Percentiles rank a stretch among this genome's conserved stretches.
These are phyloP conservation scores for Dendroctonus valens DNA, from an alignment of 1,140 invertebrate genomes.

Conservation along the genomic window DNA sequence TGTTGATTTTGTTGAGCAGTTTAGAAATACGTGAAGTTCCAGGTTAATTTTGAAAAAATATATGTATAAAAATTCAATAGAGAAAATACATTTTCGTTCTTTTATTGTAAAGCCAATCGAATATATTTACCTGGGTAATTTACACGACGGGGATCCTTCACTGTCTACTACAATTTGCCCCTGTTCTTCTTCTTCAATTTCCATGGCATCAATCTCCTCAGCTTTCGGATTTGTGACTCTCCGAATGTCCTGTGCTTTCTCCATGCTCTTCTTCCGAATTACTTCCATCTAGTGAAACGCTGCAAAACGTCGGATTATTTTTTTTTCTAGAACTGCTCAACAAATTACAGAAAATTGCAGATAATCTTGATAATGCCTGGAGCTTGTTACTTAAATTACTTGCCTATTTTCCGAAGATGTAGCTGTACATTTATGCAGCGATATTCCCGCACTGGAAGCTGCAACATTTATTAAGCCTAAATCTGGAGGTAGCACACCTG, in stretches of 20 bases:
- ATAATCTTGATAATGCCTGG: neutral
- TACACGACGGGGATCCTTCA: conserved; percentile 54
- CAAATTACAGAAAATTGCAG: neutral
- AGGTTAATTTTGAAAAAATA: no score
- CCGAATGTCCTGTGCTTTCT: conserved; percentile 52
- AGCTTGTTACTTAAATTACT: no score
- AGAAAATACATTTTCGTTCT: no score
- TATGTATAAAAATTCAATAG: no score
- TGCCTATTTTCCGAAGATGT: conserved; percentile 52
- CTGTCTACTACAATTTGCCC: conserved; percentile 41
- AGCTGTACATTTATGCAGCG: conserved; percentile 56
- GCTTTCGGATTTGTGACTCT: conserved; percentile 53
- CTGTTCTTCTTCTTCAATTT: conserved; percentile 51
- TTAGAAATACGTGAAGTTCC: no score
- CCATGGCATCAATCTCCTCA: conserved; percentile 50
- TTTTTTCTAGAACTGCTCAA: conserved; percentile 52
- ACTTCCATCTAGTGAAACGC: conserved; percentile 73
- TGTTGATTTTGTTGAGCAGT: no score
- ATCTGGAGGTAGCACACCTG: conserved; percentile 51
- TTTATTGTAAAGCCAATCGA: neutral
- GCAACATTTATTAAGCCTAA: conserved; percentile 55
- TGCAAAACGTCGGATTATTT: conserved; percentile 36
- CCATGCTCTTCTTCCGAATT: conserved; percentile 71
- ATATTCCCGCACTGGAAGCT: conserved; percentile 56
- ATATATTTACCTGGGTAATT: conserved; percentile 47